Evolutionary conservation across 2,113 vertebrate genomes (phyloP).

Genomic region (Brienomyrus brachyistius): DNA sequence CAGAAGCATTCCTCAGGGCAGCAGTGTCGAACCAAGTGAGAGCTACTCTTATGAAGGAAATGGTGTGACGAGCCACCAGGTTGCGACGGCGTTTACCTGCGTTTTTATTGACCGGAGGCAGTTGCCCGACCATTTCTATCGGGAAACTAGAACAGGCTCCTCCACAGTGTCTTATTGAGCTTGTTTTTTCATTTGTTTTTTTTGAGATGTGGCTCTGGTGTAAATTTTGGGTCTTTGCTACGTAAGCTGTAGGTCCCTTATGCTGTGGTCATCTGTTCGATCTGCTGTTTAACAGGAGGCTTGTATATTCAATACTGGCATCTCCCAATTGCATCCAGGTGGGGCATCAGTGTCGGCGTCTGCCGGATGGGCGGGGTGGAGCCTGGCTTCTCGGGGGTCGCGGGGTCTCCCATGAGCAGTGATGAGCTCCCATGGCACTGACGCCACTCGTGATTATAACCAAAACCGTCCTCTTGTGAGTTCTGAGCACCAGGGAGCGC

Average conservation of each 20-base stretch:
- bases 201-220: background rate
- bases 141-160: background rate
- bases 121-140: background rate
- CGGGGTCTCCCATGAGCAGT: slow-evolving; percentile 33
- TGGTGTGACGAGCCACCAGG: background rate
- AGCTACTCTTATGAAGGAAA: background rate
- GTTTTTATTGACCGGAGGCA: background rate
- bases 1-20: background rate
- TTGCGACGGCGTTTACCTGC: too few relatives aligned
- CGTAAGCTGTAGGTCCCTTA: background rate
- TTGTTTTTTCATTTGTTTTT: background rate
- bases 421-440: slow-evolving; percentile 54
- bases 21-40: background rate
- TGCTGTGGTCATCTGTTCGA: background rate
- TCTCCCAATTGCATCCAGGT: background rate
- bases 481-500: slow-evolving; percentile 41
- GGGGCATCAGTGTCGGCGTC: background rate
- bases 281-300: background rate
- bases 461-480: slow-evolving; percentile 43
- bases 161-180: background rate
- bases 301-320: background rate
- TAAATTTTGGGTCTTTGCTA: background rate
- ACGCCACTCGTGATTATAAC: slow-evolving; percentile 43
- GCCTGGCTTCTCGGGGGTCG: background rate
- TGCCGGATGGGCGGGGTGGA: background rate